phyloP scores from a whole-genome alignment of 2,888 invertebrate genomes.

The Zootermopsis nevadensis region DNA sequence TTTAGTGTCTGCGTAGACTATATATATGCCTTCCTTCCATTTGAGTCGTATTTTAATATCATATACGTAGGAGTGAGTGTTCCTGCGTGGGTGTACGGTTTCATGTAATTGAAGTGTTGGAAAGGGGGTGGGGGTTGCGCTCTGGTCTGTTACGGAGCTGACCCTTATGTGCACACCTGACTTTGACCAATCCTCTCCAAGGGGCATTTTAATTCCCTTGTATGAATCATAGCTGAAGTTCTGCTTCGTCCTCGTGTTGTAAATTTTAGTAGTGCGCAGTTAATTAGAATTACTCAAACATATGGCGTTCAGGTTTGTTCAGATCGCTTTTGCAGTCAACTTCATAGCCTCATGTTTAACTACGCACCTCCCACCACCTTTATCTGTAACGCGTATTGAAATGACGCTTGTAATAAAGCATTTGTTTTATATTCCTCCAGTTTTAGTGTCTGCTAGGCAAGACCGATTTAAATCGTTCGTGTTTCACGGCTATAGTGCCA shows the following conservation, averaged over 20 bases:
- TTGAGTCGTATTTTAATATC: conserved; percentile 40
- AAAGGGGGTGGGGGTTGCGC: background rate
- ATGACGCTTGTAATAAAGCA: too few relatives aligned
- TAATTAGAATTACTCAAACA: conserved; percentile 39
- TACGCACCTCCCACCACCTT: background rate
- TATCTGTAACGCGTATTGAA: too few relatives aligned
- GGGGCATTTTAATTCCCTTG: conserved; percentile 38
- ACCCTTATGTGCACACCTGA: conserved; percentile 43
- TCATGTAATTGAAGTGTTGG: conserved; percentile 35
- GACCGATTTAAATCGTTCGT: too few relatives aligned
- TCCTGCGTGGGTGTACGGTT: background rate
- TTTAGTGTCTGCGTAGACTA: conserved; percentile 19
- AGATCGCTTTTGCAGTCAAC: conserved; percentile 1
- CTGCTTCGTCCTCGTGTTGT: conserved; percentile 11
- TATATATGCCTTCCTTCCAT: conserved; percentile 24
- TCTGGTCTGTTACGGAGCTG: conserved; percentile 18
- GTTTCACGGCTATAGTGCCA: too few relatives aligned
- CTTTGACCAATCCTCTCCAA: conserved; percentile 42
- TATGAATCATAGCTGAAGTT: conserved; percentile 34
- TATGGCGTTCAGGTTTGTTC: conserved; percentile 18
- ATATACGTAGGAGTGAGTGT: background rate
- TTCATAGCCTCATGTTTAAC: conserved; percentile 12
- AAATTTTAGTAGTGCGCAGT: conserved; percentile 31
- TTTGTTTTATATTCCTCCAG: too few relatives aligned
- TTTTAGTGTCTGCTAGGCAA: too few relatives aligned